Conservation (phyloP, 2,888 invertebrate genomes). For the Pristionchus japonicus region DNA sequence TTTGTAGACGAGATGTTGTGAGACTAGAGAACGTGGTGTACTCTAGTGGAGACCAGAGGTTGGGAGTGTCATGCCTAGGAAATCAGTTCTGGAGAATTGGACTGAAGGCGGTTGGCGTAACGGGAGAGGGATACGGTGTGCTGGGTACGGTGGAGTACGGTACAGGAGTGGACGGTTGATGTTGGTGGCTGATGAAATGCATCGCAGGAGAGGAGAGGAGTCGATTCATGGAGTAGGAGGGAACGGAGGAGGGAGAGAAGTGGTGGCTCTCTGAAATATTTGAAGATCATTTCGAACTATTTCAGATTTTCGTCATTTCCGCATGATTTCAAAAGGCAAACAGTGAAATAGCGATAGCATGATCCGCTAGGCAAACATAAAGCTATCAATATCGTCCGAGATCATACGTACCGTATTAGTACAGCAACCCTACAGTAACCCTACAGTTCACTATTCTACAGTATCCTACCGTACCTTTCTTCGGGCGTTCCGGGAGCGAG, state of each 20-base stretch:
- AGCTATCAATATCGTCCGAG: too few relatives aligned
- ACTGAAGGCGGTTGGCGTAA: too few relatives aligned
- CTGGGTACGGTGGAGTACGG: too few relatives aligned
- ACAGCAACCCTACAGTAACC: neutral
- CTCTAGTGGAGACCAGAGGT: neutral
- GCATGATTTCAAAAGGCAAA: neutral
- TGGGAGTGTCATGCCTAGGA: neutral
- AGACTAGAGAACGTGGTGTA: neutral
- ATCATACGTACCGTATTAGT: neutral
- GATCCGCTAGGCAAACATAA: neutral
- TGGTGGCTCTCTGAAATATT: neutral
- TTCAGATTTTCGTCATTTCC: neutral
- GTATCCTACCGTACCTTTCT: slow-evolving; percentile 16
- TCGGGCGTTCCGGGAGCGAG: neutral
- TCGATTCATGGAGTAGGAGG: neutral
- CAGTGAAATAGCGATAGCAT: neutral
- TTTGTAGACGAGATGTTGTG: neutral
- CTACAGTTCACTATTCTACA: neutral
- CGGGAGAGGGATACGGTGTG: too few relatives aligned
- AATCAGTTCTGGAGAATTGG: neutral
- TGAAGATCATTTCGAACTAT: neutral
- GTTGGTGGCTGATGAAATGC: too few relatives aligned
- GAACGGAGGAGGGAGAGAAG: neutral
- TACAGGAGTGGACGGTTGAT: too few relatives aligned
- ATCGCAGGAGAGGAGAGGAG: neutral